phyloP scores from a whole-genome alignment of 2,113 vertebrate genomes.

The Lagenorhynchus albirostris region DNA sequence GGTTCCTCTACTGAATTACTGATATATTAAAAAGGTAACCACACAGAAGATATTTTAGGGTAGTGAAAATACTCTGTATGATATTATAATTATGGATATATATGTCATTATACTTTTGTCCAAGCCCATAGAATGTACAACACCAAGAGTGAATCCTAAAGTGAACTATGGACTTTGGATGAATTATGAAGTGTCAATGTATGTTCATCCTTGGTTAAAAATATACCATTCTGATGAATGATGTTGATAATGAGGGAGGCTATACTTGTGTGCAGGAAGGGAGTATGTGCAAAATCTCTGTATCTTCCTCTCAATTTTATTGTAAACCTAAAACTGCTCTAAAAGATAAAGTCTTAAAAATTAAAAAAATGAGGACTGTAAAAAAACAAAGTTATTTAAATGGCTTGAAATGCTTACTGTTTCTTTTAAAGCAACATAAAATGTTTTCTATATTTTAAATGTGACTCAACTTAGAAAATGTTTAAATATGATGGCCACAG shows the following conservation, averaged over 20 bases:
- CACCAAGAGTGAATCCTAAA: neutral
- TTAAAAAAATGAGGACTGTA: neutral
- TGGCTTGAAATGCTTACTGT: neutral
- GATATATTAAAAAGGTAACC: neutral
- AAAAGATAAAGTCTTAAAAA: neutral
- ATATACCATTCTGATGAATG: neutral
- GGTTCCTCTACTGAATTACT: neutral
- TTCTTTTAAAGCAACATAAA: neutral
- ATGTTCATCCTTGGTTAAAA: neutral
- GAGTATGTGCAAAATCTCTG: neutral
- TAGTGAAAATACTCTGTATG: neutral
- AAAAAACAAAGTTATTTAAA: neutral
- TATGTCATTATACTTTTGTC: neutral
- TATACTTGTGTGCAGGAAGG: fast-evolving
- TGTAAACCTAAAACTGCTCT: neutral
- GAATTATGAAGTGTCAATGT: neutral
- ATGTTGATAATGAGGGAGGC: neutral
- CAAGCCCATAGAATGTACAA: neutral
- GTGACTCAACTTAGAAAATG: neutral
- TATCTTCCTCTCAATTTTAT: neutral
- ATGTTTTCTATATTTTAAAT: neutral
- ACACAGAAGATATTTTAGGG: neutral
- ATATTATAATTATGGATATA: neutral
- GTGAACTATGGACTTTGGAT: neutral
- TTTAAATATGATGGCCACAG: neutral